phyloP scores from a whole-genome alignment of 2,888 invertebrate genomes.

The Erannis defoliaria region DNA sequence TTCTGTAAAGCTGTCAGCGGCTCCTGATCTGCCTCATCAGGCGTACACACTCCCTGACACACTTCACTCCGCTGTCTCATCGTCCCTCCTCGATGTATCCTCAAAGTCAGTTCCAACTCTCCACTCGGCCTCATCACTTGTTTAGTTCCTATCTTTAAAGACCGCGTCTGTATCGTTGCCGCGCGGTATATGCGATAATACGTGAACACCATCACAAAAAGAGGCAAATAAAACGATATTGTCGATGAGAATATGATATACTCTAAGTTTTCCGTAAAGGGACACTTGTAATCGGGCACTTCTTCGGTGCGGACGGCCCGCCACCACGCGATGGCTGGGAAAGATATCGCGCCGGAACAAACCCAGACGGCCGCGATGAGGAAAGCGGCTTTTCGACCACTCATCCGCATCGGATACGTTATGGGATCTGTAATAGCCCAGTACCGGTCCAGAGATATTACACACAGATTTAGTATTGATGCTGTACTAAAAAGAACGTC shows the following conservation, averaged over 20 bases:
- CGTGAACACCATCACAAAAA: constrained; percentile 99
- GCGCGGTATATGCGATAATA: constrained; percentile 98
- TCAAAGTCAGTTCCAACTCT: constrained; percentile 94
- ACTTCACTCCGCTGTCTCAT: constrained; percentile 87
- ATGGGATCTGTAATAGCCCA: constrained; percentile 99
- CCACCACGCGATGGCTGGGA: constrained; percentile 99
- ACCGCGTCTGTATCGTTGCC: constrained; percentile 96
- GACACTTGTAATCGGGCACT: constrained; percentile 94
- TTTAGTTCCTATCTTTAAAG: constrained; percentile 96
- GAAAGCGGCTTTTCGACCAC: constrained; percentile 93
- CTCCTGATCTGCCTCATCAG: constrained; percentile 90
- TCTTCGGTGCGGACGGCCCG: constrained; percentile 93
- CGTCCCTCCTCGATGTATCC: constrained; percentile 97
- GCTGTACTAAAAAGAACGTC: constrained; percentile 99
- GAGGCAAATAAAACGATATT: constrained; percentile 98
- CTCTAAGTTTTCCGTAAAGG: constrained; percentile 98
- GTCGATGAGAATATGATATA: constrained; percentile 99
- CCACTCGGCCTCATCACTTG: constrained; percentile 95
- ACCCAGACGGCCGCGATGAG: constrained; percentile 98
- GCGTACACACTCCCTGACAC: constrained; percentile 87
- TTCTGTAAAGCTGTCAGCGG: constrained; percentile 92
- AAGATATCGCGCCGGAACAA: constrained; percentile 98
- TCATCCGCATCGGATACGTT: constrained; percentile 98
- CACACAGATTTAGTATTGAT: constrained; percentile 98
- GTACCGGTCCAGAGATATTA: constrained; percentile 98